Conservation (phyloP, 2,888 invertebrate species). For the Eurytoma adleriae region DNA sequence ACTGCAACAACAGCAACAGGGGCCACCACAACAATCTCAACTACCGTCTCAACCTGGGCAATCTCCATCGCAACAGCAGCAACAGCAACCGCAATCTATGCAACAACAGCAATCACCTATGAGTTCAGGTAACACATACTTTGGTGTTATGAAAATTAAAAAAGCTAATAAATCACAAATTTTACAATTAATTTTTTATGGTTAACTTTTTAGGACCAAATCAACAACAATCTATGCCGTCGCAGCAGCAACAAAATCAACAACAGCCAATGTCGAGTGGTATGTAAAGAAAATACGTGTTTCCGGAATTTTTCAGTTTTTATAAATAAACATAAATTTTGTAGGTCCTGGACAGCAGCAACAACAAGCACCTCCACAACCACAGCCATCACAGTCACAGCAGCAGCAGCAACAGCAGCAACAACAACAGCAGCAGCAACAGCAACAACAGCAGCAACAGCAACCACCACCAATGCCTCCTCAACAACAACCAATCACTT, state of each 20-base stretch:
- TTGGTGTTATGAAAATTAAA: no score
- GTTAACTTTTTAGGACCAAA: no score
- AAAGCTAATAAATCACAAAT: no score
- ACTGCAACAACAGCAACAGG: conserved; percentile 44
- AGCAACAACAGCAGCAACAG: conserved; percentile 29
- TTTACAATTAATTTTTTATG: no score
- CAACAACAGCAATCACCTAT: conserved; percentile 61
- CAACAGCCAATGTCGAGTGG: conserved; percentile 9
- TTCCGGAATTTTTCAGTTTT: no score
- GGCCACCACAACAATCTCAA: conserved; percentile 30
- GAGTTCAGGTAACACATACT: no score
- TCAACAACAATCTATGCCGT: conserved; percentile 56
- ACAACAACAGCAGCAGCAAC: conserved; percentile 57
- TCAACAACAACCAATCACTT: conserved; percentile 62
- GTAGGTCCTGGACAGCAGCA: conserved; percentile 7
- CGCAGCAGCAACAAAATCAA: conserved; percentile 54
- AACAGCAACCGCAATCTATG: conserved; percentile 46
- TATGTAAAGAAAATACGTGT: no score
- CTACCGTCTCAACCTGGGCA: no score
- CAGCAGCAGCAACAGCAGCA: conserved; percentile 66
- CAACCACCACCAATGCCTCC: conserved; percentile 55
- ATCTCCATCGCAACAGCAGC: conserved; percentile 50
- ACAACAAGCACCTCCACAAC: conserved; percentile 30
- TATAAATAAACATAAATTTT: no score
- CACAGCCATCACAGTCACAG: conserved; percentile 36